Evolutionary conservation across 2,888 invertebrate species (phyloP), one percentile per base, ranked within the genome.

Genomic region (Dasysyrphus albostriatus): DNA sequence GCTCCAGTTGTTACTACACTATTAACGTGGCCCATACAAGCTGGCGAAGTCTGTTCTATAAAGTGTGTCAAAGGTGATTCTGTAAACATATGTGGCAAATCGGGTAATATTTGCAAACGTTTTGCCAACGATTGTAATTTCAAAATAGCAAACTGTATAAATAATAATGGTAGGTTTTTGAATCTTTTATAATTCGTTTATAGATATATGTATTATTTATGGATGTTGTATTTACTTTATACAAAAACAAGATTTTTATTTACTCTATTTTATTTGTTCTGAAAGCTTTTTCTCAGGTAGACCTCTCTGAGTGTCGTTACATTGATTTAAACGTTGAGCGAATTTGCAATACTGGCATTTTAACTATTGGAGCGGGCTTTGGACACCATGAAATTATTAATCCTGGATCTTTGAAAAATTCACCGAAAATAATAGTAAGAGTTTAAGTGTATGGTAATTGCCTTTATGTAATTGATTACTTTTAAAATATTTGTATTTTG

Each of bases 81-180:
- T 5, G 10, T 16, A 5, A 59, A 59, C 58, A 19, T 37, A 19
- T 59, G 58, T 59, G 58, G 58, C 16, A 59, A 37, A 37, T 59
- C 37, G 16, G 58, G 37, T 19, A 59, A 59, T 37, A 37, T 59
- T 59, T 59, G 58, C 19, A 37, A 37, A 34, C 58, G 58, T 37
- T 59, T 59, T 37, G 16, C 1, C 0, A 19, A 59, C 10, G 58
- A 59, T 5, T 59, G 58, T 37, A 5, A 37, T 32, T 37, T 59
- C 19, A 10, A 59, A 37, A 2, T 59, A n/a, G 9, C 58, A 34
- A 59, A 59, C 19, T 59, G 58, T 59, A 0, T 59, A 10, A 37
- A 59, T 37, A 6, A 37, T 5, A 37, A 59, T 59, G 58, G 58
- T 59, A 37, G 37, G 19, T 1, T 56, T n/a, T n/a, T 54, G 5